These are phyloP conservation scores for Thalassarche chlororhynchos DNA, from an alignment of 2,113 vertebrate genomes.

Conservation along the genomic window DNA sequence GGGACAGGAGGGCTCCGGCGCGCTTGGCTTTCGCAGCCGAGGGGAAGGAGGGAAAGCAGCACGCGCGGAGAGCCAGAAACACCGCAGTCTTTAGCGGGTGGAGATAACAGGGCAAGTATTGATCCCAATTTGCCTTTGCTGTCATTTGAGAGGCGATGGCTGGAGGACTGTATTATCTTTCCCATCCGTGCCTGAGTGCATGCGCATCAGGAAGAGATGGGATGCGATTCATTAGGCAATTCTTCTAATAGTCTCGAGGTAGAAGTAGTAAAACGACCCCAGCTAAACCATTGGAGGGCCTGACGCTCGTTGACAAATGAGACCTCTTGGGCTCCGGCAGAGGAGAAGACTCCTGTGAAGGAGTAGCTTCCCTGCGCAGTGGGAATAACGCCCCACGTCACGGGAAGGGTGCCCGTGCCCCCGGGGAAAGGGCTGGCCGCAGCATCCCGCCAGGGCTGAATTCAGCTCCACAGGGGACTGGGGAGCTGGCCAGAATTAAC, in stretches of 20 bases:
- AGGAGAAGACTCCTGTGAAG: background rate
- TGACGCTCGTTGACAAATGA: fast-evolving
- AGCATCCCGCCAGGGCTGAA: background rate
- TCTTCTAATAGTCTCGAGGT: background rate
- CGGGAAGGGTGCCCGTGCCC: fast-evolving
- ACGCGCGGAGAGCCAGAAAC: background rate
- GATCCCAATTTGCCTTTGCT: background rate
- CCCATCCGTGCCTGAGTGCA: background rate
- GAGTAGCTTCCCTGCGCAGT: background rate
- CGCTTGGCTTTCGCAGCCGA: background rate
- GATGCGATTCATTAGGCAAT: background rate
- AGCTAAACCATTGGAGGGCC: background rate
- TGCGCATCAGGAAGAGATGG: background rate
- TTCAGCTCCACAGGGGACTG: background rate
- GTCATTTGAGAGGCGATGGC: background rate
- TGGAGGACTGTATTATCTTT: background rate
- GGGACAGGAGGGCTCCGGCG: background rate
- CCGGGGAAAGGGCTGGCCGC: background rate
- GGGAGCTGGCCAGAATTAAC: background rate
- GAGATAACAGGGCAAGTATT: background rate
- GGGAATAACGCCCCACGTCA: fast-evolving
- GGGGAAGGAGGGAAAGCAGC: background rate
- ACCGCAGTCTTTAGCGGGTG: background rate
- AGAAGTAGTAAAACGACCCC: background rate
- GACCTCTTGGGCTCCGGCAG: background rate